A percentile compares a stretch with the other conserved stretches of the same genome.
Conservation (phyloP, 2,797 vertebrate species). For the Coranthus polyacanthus region DNA sequence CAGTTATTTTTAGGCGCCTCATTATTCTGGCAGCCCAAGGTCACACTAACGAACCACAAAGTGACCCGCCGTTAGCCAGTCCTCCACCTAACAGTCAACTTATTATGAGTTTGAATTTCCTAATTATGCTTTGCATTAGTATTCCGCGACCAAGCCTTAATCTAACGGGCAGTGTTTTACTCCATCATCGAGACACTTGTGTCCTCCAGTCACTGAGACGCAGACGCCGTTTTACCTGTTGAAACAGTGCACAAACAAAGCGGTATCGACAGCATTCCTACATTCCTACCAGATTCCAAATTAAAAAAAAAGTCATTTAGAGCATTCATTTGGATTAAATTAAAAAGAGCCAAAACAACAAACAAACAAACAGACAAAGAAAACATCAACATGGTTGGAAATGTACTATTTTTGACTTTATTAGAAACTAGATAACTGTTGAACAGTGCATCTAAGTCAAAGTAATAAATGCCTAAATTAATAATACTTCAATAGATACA, state of each 20-base stretch:
- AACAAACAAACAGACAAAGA: too few species aligned
- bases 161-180: slow-evolving; percentile 54
- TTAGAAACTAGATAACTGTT: too few species aligned
- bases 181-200: slow-evolving; percentile 26
- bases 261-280: too few species aligned
- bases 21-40: slow-evolving; percentile 65
- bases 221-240: slow-evolving; percentile 80
- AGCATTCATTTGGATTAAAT: too few species aligned
- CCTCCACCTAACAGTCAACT: slow-evolving; percentile 71
- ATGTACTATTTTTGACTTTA: too few species aligned
- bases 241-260: slow-evolving; percentile 28
- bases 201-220: slow-evolving; percentile 64
- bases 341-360: too few species aligned
- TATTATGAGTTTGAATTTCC: slow-evolving; percentile 50
- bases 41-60: slow-evolving; percentile 64
- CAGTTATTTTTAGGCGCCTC: slow-evolving; percentile 58
- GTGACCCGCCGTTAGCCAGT: slow-evolving; percentile 65
- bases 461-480: too few species aligned
- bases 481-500: too few species aligned
- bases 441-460: too few species aligned
- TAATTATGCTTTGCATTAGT: slow-evolving; percentile 65
- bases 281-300: too few species aligned
- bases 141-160: slow-evolving; percentile 52
- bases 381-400: too few species aligned
- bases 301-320: too few species aligned